These are phyloP conservation scores for Aurelia sp. DNA, from an alignment of 30 jellyfish, hydroid and myxozoan genomes.

Conservation along the genomic window DNA sequence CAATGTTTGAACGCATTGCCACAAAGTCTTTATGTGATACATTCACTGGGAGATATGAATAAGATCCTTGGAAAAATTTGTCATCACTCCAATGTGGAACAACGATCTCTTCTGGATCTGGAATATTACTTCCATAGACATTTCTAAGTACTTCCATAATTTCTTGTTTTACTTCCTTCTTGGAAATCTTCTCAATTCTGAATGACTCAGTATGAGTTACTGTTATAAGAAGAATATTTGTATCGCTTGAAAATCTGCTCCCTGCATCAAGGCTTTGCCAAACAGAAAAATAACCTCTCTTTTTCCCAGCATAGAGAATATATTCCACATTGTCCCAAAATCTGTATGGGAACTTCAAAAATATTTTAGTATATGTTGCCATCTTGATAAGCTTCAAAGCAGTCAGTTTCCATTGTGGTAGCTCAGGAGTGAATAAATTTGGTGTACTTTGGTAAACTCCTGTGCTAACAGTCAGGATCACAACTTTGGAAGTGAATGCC, in stretches of 20 bases:
- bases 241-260: constrained; percentile 15
- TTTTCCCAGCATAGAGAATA: constrained; percentile 41
- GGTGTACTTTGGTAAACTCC: constrained; percentile 59
- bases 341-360: constrained; percentile 48
- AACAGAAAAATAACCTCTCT: constrained; percentile 57
- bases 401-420: constrained; percentile 74
- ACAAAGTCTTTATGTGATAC: constrained; percentile 32
- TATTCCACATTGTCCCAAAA: constrained; percentile 82
- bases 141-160: constrained; percentile 15
- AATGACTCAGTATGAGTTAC: constrained; percentile 49
- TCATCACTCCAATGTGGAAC: constrained; percentile 51
- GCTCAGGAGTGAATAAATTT: constrained; percentile 46
- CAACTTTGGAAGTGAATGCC: constrained; percentile 34
- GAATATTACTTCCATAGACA: constrained; percentile 52
- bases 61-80: constrained; percentile 66
- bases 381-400: constrained; percentile 39
- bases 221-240: constrained; percentile 49
- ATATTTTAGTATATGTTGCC: constrained; percentile 74
- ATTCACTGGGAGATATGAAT: constrained; percentile 25
- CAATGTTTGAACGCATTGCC: constrained; percentile 51
- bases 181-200: constrained; percentile 37
- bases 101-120: constrained; percentile 25
- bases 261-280: constrained; percentile 87
- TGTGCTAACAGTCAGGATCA: constrained; percentile 62
- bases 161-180: constrained; percentile 22